These are phyloP conservation scores for Babyrousa celebensis DNA, from an alignment of 2,797 vertebrate genomes.

Conservation along the genomic window DNA sequence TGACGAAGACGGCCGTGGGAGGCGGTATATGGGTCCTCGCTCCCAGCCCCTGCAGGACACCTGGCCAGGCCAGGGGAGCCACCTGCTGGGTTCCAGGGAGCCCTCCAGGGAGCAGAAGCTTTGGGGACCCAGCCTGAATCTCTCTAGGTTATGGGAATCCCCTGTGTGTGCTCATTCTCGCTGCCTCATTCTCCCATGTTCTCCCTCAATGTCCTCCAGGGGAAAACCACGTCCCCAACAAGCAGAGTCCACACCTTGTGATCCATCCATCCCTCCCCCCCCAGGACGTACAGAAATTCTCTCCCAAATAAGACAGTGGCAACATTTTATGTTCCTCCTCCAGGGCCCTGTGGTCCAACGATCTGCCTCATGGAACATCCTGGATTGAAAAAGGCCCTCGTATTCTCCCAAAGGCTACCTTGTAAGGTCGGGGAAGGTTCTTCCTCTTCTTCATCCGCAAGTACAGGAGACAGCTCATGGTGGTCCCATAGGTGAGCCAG, in stretches of 20 bases:
- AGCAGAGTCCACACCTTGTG: not conserved
- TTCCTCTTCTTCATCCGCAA: constrained; percentile 96
- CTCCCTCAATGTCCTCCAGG: not conserved
- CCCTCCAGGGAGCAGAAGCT: not conserved
- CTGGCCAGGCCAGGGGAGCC: not conserved
- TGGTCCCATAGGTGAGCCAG: constrained; percentile 95
- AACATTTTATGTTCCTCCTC: not conserved
- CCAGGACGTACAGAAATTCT: not conserved
- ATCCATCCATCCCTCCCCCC: not conserved
- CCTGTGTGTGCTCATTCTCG: not conserved
- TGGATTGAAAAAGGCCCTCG: not conserved
- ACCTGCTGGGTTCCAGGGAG: too few relatives aligned
- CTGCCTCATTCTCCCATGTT: not conserved
- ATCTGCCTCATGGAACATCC: not conserved
- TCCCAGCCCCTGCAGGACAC: not conserved
- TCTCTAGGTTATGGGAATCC: not conserved
- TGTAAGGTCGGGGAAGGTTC: constrained; percentile 93
- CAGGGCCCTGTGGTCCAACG: not conserved
- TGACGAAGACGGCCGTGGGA: not conserved
- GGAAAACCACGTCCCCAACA: constrained; percentile 17
- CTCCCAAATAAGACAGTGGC: not conserved
- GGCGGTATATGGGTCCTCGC: not conserved
- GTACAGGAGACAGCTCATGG: constrained; percentile 94
- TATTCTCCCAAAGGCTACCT: constrained; percentile 89
- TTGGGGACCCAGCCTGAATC: not conserved